phyloP scores from a whole-genome alignment of 1,140 invertebrate genomes.

The Diploscapter pachys region DNA sequence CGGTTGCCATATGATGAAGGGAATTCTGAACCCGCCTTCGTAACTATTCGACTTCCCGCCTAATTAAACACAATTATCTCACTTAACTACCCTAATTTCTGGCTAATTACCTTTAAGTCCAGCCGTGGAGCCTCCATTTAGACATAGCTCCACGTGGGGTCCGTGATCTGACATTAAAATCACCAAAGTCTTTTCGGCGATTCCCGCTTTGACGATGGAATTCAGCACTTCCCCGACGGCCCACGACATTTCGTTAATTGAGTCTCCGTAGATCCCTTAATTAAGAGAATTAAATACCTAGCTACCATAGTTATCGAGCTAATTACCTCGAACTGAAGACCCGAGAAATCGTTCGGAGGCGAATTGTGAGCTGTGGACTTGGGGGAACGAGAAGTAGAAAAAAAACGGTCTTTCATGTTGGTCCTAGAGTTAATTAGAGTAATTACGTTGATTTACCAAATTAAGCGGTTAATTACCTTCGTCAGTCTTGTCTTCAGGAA shows the following conservation, averaged over 20 bases:
- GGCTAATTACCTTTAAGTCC: conserved; percentile 46
- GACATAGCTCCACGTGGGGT: conserved; percentile 56
- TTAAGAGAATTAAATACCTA: background rate
- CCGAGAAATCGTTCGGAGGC: conserved; percentile 47
- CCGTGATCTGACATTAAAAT: conserved; percentile 59
- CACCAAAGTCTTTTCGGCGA: conserved; percentile 46
- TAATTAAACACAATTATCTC: conserved; percentile 23
- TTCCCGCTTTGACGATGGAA: conserved; percentile 36
- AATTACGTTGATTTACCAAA: background rate
- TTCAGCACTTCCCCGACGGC: conserved; percentile 54
- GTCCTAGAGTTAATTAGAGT: conserved; percentile 14
- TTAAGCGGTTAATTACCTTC: background rate
- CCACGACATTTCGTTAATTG: conserved; percentile 59
- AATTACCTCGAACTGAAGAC: conserved; percentile 43
- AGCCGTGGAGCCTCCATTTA: conserved; percentile 55
- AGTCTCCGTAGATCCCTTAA: conserved; percentile 47
- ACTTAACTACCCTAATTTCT: background rate
- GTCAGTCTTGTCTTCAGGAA: conserved; percentile 44
- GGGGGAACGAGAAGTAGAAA: conserved; percentile 59
- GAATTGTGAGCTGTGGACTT: conserved; percentile 57
- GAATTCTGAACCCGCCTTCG: conserved; percentile 56
- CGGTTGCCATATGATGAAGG: conserved; percentile 57
- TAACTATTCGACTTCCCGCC: conserved; percentile 57
- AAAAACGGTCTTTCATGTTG: conserved; percentile 51
- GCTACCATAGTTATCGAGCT: too few relatives aligned